Base-by-base conservation (phyloP, 2,797 vertebrate genomes). In the Margarornis squamiger region DNA sequence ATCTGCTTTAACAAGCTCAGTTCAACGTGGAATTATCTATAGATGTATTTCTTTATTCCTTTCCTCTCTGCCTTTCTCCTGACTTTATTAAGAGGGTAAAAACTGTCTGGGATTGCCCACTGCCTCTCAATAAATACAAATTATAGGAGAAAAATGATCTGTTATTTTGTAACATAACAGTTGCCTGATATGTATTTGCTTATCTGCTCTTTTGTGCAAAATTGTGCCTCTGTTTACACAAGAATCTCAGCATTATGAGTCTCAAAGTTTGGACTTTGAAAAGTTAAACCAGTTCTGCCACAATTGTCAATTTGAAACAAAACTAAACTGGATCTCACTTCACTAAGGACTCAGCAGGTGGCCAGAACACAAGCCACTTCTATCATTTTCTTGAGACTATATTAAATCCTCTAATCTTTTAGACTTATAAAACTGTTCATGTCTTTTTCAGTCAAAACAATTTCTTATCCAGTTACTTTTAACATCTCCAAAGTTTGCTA, bases 331-430 rank as follows among this genome's bases (percentile, higher is more conserved):
- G 39, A 82, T 93, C 24, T 87, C 27, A 38, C 21, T 86, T 96
- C 59, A 84, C 49, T 77, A 78, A 89, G 57, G 45, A 65, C 87
- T 87, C 87, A 96, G 94, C 87, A 95, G 94, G 96, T 91, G 79
- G 67, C 54, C 71, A 88, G 80, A 95, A 92, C 72, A 85, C 36
- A 78, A 88, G 17, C n/a, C 48, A 83, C 73, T 95, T 95, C 84
- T 93, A 80, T 95, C 8, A 70, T 85, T 96, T 94, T 73, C 90
- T 83, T 90, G 66, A 85, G 78, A 93, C 58, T 85, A 24, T 73
- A 89, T 93, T 92, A 96, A 94, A 93, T 86, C 94, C 67, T 94
- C 81, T 96, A 92, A 96, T 93, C 89, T 95, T 90, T 93, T 67
- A 86, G 79, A 78, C 48, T 51, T 82, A 63, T 72, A 90, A 92